Base-by-base conservation (phyloP, 2,797 vertebrate species). In the Microhierax caerulescens region DNA sequence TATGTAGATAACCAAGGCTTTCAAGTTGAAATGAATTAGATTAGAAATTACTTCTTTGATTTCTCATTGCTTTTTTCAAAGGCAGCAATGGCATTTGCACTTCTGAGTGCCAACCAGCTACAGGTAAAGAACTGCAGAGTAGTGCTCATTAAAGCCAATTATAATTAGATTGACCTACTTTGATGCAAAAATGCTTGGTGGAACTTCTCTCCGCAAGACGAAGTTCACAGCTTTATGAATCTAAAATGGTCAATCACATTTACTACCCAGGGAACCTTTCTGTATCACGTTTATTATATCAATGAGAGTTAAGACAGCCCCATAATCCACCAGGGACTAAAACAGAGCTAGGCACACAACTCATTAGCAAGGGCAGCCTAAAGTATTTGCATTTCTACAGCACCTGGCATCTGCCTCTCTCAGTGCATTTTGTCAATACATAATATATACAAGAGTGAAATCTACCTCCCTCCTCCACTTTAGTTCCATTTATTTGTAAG, bases 141-240 rank as follows among this genome's bases (percentile, higher is more conserved):
- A 61, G 72, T 4, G 60, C 94, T 94, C 84, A 93, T 96, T 97
- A 96, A 79, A 95, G 79, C 57, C 79, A 94, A 88, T 93, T 86
- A 88, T 81, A 95, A 96, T 95, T 89, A 93, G 59, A 95, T 76
- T 94, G 95, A 90, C 87, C 83, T 93, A 88, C 80, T 93, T 90
- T 8, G 47, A 65, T 74, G 73, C 32, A 85, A 60, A 93, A 94
- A 34, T 0, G 8, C 67, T 82, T 45, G 4, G 30, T 28, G 59
- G 74, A 92, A 97, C 85, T 81, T 82, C 70, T 72, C 56, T 60
- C 77, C 6, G 14, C 68, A 37, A 90, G 90, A 90, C 3, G 2
- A 69, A 61, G 47, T 54, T 81, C 7, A 9, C 51, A 4, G 54
- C 56, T 95, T 70, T 8, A 51, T 17, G 78, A 83, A 72, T 75